Base-by-base conservation (phyloP, 2,113 vertebrate genomes). In the Ancistrus triradiatus region DNA sequence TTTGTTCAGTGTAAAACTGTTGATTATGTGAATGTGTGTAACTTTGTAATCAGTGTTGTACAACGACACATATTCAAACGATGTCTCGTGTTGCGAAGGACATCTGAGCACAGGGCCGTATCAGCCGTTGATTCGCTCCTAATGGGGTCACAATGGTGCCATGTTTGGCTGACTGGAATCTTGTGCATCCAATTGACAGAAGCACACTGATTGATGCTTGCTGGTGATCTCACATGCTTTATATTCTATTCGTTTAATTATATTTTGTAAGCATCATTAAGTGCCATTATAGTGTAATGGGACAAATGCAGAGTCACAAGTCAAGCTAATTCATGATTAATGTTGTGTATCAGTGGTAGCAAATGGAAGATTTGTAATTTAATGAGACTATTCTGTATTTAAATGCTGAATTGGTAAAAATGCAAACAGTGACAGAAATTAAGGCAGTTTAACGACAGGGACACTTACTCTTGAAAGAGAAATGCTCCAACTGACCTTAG, bases 241-340 rank as follows among this genome's bases (percentile, higher is more conserved):
- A 84, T 82, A 86, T 85, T 86, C 81, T 84, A 83, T 65, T 88
- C 82, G 81, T 87, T 89, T 90, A 87, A 89, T 89, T 88, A 84
- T 79, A 80, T 88, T 88, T 87, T 79, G 78, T 83, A 88, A 85
- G 95, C 95, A 89, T 95, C 95, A 98, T 98, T 97, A 95, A 93
- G 89, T 95, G 88, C 90, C 90, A 95, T 95, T 95, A 93, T 92
- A 93, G 91, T 91, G 90, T 95, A 93, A 95, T 92, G 76, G 82
- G 90, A 91, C 90, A 93, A 92, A 92, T 94, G 90, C 92, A 89
- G 90, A 87, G n/a, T 90, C 91, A 91, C 89, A 91, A 92, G 90
- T 91, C 89, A 89, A 91, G 90, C 90, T 97, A 95, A 95, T 94
- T 95, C 92, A 88, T 93, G 94, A 94, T 93, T 98, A 98, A 98